Evolutionary conservation across 1,140 invertebrate genomes (phyloP).

Genomic region (Cepaea nemoralis): DNA sequence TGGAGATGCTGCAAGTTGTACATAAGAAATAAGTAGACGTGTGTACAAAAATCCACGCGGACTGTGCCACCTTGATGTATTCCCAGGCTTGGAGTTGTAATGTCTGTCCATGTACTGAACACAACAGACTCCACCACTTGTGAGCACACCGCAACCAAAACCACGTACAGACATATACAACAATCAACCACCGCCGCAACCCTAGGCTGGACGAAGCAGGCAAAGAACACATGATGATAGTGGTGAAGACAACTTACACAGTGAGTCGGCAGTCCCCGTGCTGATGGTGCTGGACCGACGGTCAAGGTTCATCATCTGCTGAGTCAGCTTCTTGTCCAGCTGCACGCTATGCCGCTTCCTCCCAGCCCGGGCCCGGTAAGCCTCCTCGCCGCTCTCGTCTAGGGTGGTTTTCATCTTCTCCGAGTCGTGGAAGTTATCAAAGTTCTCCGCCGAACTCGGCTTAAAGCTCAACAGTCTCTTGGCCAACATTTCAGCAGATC

Average conservation of each 20-base stretch:
- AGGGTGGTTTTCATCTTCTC: constrained; percentile 63
- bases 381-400: constrained; percentile 60
- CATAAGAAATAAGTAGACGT: too few relatives aligned
- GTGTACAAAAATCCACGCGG: too few relatives aligned
- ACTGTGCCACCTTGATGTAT: too few relatives aligned
- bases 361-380: constrained; percentile 59
- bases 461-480: constrained; percentile 58
- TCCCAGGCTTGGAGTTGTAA: too few relatives aligned
- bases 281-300: constrained; percentile 57
- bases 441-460: constrained; percentile 57
- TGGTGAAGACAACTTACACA: constrained; percentile 58
- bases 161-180: too few relatives aligned
- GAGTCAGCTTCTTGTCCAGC: constrained; percentile 65
- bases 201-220: too few relatives aligned
- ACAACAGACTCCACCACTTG: too few relatives aligned
- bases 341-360: constrained; percentile 67
- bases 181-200: too few relatives aligned
- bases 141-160: too few relatives aligned
- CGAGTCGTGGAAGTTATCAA: constrained; percentile 57
- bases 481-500: constrained; percentile 52
- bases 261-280: constrained; percentile 59
- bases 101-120: too few relatives aligned
- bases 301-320: constrained; percentile 55
- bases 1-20: too few relatives aligned
- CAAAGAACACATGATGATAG: too few relatives aligned